Percentiles rank a stretch among this genome's conserved stretches.
phyloP scores from a whole-genome alignment of 2,797 vertebrate species.

The Simalia tracyae region DNA sequence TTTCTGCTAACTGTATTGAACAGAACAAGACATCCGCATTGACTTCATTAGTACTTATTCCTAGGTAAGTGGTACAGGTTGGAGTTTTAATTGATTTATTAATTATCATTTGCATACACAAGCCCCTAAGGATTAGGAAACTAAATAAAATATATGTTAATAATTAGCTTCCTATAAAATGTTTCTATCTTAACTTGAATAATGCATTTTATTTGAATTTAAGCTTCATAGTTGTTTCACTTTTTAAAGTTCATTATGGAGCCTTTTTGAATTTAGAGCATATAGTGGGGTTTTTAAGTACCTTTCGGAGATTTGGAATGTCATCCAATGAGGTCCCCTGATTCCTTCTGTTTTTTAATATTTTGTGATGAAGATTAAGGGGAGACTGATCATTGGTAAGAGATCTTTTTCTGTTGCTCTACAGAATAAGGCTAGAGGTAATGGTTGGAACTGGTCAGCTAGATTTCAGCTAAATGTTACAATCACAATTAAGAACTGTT shows the following conservation, averaged over 20 bases:
- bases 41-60: not conserved
- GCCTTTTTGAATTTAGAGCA: not conserved
- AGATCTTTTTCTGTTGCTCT: not conserved
- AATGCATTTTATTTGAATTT: not conserved
- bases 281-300: not conserved
- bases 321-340: not conserved
- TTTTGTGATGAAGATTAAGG: not conserved
- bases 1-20: not conserved
- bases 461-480: not conserved
- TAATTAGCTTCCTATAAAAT: not conserved
- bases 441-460: not conserved
- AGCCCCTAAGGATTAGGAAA: conserved; percentile 21
- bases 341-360: not conserved
- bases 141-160: not conserved
- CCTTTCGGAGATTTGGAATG: not conserved
- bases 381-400: not conserved
- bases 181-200: not conserved
- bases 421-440: not conserved
- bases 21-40: not conserved
- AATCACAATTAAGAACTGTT: not conserved
- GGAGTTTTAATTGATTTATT: not conserved
- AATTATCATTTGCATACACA: fast-evolving
- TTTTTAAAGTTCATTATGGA: not conserved
- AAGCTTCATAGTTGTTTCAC: not conserved
- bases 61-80: not conserved